phyloP scores from a whole-genome alignment of 2,797 vertebrate species.

The Glossophaga mutica region DNA sequence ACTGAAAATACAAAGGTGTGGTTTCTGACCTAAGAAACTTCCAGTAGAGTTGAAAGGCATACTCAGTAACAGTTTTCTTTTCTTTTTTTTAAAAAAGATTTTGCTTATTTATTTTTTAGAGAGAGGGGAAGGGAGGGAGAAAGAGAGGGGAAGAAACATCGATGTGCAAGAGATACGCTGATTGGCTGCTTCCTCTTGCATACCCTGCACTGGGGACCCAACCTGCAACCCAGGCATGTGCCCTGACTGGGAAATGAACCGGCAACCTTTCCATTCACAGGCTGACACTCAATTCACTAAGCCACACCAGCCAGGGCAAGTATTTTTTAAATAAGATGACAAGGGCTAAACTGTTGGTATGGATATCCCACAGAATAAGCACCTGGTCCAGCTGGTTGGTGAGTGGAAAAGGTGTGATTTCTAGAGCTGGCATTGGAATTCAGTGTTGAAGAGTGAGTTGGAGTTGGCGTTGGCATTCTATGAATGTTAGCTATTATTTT shows the following conservation, averaged over 20 bases:
- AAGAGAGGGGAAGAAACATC: too few relatives aligned
- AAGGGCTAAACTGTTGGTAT: not conserved
- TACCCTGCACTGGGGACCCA: too few relatives aligned
- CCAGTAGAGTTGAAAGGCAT: not conserved
- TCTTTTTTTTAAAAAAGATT: too few relatives aligned
- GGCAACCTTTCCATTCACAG: too few relatives aligned
- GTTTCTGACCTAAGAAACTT: not conserved
- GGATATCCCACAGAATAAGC: not conserved
- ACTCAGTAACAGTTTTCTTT: not conserved
- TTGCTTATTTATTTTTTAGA: too few relatives aligned
- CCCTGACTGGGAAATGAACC: too few relatives aligned
- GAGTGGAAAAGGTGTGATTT: not conserved
- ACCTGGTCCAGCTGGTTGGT: not conserved
- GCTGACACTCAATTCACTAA: too few relatives aligned
- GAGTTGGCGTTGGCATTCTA: not conserved
- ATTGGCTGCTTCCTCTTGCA: too few relatives aligned
- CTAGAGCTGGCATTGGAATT: not conserved
- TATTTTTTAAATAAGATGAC: not conserved
- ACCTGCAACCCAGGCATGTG: too few relatives aligned
- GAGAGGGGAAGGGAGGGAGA: too few relatives aligned
- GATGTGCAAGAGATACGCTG: too few relatives aligned
- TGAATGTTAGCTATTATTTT: not conserved
- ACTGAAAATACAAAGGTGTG: not conserved
- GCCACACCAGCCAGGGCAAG: too few relatives aligned
- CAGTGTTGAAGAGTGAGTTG: not conserved